These are phyloP conservation scores for Nyctibius bracteatus DNA, from an alignment of 2,113 vertebrate species.

Conservation along the genomic window DNA sequence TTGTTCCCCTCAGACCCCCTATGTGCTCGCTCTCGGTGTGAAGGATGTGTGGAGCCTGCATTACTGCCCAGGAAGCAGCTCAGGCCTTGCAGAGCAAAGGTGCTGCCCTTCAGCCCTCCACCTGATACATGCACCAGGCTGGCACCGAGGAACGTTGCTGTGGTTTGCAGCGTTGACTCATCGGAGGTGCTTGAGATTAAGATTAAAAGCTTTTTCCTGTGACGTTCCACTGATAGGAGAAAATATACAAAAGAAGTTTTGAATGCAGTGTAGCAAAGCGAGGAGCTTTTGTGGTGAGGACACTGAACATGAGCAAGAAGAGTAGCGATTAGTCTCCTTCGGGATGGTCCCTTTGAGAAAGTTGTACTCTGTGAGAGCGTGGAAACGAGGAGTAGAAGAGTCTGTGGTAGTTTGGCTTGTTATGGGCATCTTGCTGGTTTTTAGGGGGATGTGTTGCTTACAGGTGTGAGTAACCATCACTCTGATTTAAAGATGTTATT, in stretches of 20 bases:
- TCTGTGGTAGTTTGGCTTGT: no score
- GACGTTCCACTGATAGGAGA: neutral
- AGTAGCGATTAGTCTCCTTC: neutral
- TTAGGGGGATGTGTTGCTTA: rapidly evolving
- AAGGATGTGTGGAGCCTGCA: rapidly evolving
- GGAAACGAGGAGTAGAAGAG: neutral
- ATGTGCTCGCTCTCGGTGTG: rapidly evolving
- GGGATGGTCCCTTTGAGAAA: neutral
- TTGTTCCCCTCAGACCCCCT: rapidly evolving
- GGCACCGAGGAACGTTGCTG: rapidly evolving
- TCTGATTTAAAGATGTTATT: neutral
- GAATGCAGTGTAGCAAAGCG: neutral
- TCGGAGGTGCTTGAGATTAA: neutral
- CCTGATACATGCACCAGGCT: neutral
- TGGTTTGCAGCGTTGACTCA: neutral
- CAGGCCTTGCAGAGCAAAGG: neutral
- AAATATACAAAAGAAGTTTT: neutral
- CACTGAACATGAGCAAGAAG: rapidly evolving
- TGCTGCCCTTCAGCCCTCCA: neutral
- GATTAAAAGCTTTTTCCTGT: neutral
- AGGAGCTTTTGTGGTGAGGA: neutral
- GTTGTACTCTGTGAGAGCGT: rapidly evolving
- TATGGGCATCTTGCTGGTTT: neutral
- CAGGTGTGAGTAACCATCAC: no score
- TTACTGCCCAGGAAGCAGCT: no score